Percentiles rank a stretch among this genome's conserved stretches.
These are phyloP conservation scores for Erebia aethiops DNA, from an alignment of 2,888 invertebrate species.

Conservation along the genomic window DNA sequence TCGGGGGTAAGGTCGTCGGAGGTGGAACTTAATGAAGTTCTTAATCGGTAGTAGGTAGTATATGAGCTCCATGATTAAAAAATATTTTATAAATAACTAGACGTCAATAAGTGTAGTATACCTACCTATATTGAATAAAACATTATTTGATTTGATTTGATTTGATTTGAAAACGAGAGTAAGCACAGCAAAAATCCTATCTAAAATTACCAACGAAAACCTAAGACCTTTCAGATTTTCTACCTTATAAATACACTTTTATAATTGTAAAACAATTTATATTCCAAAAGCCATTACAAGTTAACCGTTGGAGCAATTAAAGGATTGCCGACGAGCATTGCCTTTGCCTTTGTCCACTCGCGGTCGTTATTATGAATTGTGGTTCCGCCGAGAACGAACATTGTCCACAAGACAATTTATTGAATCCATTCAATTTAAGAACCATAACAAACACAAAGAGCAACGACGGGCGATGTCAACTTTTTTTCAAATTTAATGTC, in stretches of 20 bases:
- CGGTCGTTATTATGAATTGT: slow-evolving; percentile 42
- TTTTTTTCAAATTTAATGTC: not conserved
- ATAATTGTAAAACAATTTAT: slow-evolving; percentile 8
- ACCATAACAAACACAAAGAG: not conserved
- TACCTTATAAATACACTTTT: not conserved
- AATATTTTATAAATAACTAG: no score
- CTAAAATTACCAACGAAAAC: no score
- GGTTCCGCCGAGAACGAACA: slow-evolving; percentile 32
- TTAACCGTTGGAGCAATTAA: slow-evolving; percentile 32
- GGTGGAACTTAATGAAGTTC: no score
- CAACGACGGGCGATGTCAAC: not conserved
- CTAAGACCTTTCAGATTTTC: no score
- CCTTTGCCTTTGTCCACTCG: slow-evolving; percentile 40
- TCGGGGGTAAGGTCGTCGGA: no score
- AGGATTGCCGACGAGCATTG: slow-evolving; percentile 40
- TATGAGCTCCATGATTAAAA: no score
- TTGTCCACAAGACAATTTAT: slow-evolving; percentile 37
- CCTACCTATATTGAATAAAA: no score
- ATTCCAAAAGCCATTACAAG: slow-evolving; percentile 14
- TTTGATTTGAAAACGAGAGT: no score
- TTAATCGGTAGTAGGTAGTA: no score
- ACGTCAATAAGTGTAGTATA: no score
- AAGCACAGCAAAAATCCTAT: no score
- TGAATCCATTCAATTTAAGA: slow-evolving; percentile 29
- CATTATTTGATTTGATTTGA: no score